Conservation (phyloP, 1,140 invertebrate genomes). For the Arion vulgaris region DNA sequence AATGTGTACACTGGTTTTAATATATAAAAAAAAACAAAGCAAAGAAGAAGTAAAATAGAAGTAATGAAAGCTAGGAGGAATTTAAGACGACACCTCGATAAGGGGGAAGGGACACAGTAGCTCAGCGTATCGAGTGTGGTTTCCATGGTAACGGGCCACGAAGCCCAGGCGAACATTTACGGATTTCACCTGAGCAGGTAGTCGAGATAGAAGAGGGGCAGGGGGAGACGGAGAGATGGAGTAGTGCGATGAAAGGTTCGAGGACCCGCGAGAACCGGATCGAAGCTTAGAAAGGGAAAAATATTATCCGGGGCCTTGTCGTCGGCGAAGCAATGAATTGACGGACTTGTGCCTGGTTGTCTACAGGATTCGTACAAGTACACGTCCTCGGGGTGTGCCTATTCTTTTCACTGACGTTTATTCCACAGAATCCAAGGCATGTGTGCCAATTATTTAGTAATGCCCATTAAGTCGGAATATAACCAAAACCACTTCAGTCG, state of each 20-base stretch:
- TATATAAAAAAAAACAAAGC: neutral
- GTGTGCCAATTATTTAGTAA: too few relatives aligned
- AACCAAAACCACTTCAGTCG: too few relatives aligned
- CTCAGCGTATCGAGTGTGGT: slow-evolving; percentile 35
- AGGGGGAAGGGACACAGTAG: slow-evolving; percentile 22
- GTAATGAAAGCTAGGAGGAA: neutral
- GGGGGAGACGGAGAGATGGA: neutral
- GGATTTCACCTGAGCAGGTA: slow-evolving; percentile 35
- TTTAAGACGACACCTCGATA: neutral
- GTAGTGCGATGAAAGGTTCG: slow-evolving; percentile 20
- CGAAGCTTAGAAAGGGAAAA: slow-evolving; percentile 30
- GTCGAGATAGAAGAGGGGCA: neutral
- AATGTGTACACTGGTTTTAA: too few relatives aligned
- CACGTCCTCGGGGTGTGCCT: too few relatives aligned
- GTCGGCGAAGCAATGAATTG: slow-evolving; percentile 4
- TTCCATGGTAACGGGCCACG: slow-evolving; percentile 35
- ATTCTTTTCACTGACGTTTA: too few relatives aligned
- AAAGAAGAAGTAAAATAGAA: neutral
- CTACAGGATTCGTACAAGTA: neutral
- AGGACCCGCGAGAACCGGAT: slow-evolving; percentile 31
- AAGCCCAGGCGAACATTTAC: slow-evolving; percentile 35
- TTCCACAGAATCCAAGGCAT: too few relatives aligned
- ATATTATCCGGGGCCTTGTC: neutral
- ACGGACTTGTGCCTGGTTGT: neutral
- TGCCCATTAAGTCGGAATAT: too few relatives aligned